A percentile compares a stretch with the other conserved stretches of the same genome.
Conservation (phyloP, 1,140 invertebrate genomes). For the Dysdera silvatica region DNA sequence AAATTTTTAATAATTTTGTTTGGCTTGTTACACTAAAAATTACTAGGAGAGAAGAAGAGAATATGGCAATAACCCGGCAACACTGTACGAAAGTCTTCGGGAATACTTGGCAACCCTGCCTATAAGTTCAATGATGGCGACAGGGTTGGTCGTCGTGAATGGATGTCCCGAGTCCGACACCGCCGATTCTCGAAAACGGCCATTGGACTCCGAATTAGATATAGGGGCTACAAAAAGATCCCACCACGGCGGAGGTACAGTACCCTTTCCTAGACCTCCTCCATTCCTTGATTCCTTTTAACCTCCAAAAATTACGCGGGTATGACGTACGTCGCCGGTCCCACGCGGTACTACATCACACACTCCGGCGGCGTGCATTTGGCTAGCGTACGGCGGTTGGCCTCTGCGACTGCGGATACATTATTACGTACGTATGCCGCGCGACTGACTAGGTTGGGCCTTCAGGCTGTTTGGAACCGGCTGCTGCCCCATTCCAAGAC, state of each 20-base stretch:
- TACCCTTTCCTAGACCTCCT: constrained; percentile 34
- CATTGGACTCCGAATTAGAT: constrained; percentile 72
- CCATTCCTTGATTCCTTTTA: constrained; percentile 10
- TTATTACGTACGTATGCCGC: constrained; percentile 22
- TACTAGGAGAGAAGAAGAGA: too few species aligned
- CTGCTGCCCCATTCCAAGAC: too few species aligned
- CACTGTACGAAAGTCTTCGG: too few species aligned
- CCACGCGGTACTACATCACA: too few species aligned
- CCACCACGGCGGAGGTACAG: constrained; percentile 75
- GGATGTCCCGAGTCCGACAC: constrained; percentile 42
- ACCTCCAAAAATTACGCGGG: constrained; percentile 22
- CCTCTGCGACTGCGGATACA: constrained; percentile 26
- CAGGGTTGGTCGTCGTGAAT: constrained; percentile 26
- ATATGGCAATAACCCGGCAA: too few species aligned
- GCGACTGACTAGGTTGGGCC: constrained; percentile 11
- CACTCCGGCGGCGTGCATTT: constrained; percentile 11
- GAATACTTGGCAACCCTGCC: too few species aligned
- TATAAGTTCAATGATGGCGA: too few species aligned
- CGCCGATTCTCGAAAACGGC: constrained; percentile 60
- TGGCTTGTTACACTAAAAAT: too few species aligned
- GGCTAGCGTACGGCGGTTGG: constrained; percentile 17
- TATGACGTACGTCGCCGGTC: constrained; percentile 27
- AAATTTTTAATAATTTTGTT: too few species aligned
- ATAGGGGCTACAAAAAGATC: constrained; percentile 79
- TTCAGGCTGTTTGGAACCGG: constrained; percentile 19